Percentiles rank a stretch among this genome's conserved stretches.
Conservation (phyloP, 2,113 vertebrate genomes). For the Callospermophilus lateralis region DNA sequence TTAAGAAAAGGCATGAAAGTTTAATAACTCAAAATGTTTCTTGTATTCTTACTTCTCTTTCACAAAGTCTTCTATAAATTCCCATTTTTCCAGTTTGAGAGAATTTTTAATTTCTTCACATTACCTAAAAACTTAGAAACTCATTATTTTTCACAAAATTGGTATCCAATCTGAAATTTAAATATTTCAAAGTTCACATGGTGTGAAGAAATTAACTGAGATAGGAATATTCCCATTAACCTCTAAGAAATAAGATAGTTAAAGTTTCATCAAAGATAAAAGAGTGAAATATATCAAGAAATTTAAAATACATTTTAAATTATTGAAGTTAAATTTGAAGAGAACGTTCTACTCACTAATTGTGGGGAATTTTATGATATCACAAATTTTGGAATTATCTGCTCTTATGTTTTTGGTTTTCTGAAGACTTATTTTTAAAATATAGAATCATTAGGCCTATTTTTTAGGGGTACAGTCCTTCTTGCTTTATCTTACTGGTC, state of each 20-base stretch:
- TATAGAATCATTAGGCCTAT: background rate
- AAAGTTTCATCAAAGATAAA: slow-evolving; percentile 9
- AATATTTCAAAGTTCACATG: background rate
- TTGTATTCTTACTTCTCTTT: background rate
- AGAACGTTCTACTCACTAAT: background rate
- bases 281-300: background rate
- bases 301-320: background rate
- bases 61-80: background rate
- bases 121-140: background rate
- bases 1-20: background rate
- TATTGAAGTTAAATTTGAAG: slow-evolving; percentile 12
- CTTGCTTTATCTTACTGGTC: background rate
- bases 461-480: accelerated
- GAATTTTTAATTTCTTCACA: background rate
- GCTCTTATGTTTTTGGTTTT: background rate
- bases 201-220: background rate
- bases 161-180: background rate
- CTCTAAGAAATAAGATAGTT: slow-evolving; percentile 28
- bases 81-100: background rate
- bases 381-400: background rate
- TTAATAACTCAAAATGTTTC: background rate
- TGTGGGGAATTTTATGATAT: background rate
- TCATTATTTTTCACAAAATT: slow-evolving; percentile 1
- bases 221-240: background rate
- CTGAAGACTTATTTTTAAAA: background rate